Base-by-base conservation (phyloP, 2,797 vertebrate genomes). In the Pipistrellus kuhlii region DNA sequence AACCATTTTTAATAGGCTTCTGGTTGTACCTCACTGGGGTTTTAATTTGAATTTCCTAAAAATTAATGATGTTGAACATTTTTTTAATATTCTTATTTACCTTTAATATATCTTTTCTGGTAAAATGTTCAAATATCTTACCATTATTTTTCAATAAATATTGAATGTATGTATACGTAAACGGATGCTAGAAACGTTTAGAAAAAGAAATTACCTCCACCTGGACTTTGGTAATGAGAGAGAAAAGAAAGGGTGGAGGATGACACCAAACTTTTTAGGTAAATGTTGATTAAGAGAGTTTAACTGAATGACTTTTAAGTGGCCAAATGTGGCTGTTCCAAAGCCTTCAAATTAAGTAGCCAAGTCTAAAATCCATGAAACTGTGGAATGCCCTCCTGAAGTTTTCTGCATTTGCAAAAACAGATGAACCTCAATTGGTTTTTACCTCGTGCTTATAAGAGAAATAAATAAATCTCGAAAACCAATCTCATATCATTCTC, bases 391-490 rank as follows among this genome's bases (percentile, higher is more conserved):
- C 48, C 76, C 51, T 35, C 41, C 32, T 66, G 23, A 85, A 88
- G 78, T 82, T 27, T 88, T 71, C 27, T 57, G 6, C 48, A 88
- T 68, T 88, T 89, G 41, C 4, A 76, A 88, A 75, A 91, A 64
- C 44, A 75, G 44, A 48, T 64, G 62, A 93, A 85, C 17, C 32
- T 57, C 51, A 81, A 30, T 23, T 86, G 35, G 13, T 59, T 93
- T 94, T 85, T 62, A 76, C 11, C 13, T 88, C 38, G 20, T n/a
- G 73, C 75, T 88, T 51, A 2, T 85, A 81, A 95, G 5, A 76
- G 14, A 94, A 86, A 91, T 57, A 94, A 96, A 78, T 55, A 84
- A 77, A 78, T 95, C 46, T 90, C 48, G 82, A 89, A 87, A 94
- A 30, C 13, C 12, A 93, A 76, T 81, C 30, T 27, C 1, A 27